Conservation (phyloP, 2,888 invertebrate genomes). For the Latheticus oryzae region DNA sequence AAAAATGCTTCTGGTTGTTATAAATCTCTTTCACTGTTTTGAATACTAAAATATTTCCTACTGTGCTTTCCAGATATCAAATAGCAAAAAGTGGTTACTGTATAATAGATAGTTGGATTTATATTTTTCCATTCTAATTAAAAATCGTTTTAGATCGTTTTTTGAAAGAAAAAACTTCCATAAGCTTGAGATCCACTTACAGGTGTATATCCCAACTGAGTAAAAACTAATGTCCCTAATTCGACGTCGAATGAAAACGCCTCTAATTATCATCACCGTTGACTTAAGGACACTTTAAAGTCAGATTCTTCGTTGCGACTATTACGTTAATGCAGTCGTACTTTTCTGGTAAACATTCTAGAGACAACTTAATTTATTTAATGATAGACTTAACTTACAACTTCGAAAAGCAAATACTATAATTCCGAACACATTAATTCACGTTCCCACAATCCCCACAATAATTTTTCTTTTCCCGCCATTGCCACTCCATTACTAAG, state of each 20-base stretch:
- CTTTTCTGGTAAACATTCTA: constrained; percentile 34
- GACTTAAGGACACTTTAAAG: constrained; percentile 25
- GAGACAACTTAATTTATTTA: constrained; percentile 45
- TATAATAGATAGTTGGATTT: no score
- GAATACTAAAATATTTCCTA: background rate
- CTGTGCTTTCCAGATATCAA: background rate
- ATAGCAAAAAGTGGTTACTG: background rate
- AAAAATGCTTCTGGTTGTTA: constrained; percentile 5
- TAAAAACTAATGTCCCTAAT: no score
- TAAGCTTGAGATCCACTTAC: no score
- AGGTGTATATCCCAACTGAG: no score
- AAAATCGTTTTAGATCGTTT: no score
- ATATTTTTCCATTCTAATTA: no score
- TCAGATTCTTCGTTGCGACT: constrained; percentile 9
- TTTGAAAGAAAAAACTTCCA: no score
- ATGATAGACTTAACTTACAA: constrained; percentile 37
- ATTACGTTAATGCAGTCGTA: constrained; percentile 34
- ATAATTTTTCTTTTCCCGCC: constrained; percentile 10
- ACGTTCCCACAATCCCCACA: constrained; percentile 34
- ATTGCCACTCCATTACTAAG: background rate
- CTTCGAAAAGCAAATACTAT: constrained; percentile 35
- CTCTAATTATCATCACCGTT: constrained; percentile 14
- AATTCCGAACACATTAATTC: constrained; percentile 40
- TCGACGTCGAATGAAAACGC: background rate
- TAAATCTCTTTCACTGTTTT: constrained; percentile 5